These are phyloP conservation scores for Globodera ellingtonae DNA, from an alignment of 1,140 invertebrate species.

Conservation along the genomic window DNA sequence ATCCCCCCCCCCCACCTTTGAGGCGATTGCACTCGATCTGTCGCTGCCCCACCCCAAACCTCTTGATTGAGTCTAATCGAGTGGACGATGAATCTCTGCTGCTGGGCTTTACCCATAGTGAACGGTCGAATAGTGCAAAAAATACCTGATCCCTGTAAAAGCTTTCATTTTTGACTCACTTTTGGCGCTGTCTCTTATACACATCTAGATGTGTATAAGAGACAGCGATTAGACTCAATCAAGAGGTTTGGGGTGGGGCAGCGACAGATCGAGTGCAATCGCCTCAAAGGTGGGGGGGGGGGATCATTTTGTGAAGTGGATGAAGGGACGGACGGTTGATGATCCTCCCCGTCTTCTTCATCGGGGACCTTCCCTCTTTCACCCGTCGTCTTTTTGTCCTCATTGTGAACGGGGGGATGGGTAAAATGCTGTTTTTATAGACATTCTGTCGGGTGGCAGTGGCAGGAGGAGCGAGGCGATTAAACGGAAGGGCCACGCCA, in stretches of 20 bases:
- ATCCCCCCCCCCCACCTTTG: neutral
- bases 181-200: too few relatives aligned
- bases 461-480: neutral
- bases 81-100: too few relatives aligned
- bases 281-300: neutral
- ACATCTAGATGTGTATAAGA: too few relatives aligned
- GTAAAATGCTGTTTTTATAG: neutral
- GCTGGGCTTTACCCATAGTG: too few relatives aligned
- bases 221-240: conserved; percentile 18
- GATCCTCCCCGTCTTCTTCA: neutral
- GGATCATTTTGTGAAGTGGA: neutral
- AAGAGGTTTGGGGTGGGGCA: neutral
- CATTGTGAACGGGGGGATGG: neutral
- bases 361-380: neutral
- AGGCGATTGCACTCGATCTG: neutral
- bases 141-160: too few relatives aligned
- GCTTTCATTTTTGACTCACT: too few relatives aligned
- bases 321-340: neutral
- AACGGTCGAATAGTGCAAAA: too few relatives aligned
- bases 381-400: neutral
- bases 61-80: conserved; percentile 18
- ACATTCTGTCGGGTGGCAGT: neutral
- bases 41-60: neutral
- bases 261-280: neutral
- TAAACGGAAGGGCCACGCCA: neutral